Conservation (phyloP, 92 coral and sea anemone genomes). For the Parazoanthus swiftii region DNA sequence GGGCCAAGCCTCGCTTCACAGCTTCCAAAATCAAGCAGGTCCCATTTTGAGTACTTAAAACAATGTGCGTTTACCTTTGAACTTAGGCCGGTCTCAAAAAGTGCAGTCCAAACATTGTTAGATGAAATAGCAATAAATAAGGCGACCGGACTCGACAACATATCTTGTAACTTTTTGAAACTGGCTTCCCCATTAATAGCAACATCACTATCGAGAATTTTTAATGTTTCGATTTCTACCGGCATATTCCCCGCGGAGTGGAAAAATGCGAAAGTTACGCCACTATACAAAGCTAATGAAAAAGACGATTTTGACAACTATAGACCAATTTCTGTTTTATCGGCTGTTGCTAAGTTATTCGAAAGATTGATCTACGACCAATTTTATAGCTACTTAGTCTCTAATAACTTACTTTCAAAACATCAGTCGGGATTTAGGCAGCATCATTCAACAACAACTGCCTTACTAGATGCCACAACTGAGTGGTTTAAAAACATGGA, state of each 20-base stretch:
- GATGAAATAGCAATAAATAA: conserved; percentile 4
- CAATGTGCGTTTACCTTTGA: conserved; percentile 7
- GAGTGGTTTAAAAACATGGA: too few relatives aligned
- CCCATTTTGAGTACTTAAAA: not conserved
- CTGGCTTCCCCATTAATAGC: conserved; percentile 9
- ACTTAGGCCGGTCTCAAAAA: conserved; percentile 17
- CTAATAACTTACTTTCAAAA: conserved; percentile 28
- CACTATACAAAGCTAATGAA: too few relatives aligned
- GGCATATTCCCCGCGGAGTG: too few relatives aligned
- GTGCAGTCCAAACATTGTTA: conserved; percentile 13
- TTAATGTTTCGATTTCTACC: too few relatives aligned
- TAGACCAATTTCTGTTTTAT: too few relatives aligned
- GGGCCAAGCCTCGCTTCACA: not conserved
- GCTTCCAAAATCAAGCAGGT: not conserved
- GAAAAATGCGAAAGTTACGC: too few relatives aligned
- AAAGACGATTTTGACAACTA: too few relatives aligned
- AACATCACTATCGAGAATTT: too few relatives aligned
- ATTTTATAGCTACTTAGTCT: conserved; percentile 26
- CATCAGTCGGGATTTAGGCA: conserved; percentile 32
- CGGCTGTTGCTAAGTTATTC: conserved; percentile 21
- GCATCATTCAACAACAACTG: conserved; percentile 28
- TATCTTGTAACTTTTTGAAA: conserved; percentile 2
- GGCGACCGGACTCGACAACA: not conserved
- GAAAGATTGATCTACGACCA: conserved; percentile 40
- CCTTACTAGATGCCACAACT: too few relatives aligned